Evolutionary conservation across 2,113 vertebrate species (phyloP), one percentile per base, ranked within the genome.

Genomic region (Podarcis cretensis): DNA sequence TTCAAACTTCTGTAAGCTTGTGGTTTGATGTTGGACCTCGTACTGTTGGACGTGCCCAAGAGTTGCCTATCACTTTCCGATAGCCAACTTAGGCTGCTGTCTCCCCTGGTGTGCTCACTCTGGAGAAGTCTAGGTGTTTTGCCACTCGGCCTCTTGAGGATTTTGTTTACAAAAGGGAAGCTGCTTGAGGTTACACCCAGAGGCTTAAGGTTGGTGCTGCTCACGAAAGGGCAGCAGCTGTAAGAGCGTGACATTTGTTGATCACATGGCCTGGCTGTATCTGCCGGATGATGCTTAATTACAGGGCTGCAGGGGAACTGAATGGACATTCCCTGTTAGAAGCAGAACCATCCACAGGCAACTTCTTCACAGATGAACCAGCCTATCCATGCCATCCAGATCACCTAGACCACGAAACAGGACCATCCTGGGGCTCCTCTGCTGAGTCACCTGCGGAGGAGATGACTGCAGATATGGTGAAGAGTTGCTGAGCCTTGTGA

Each of bases 71-170:
- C 78, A n/a, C 74, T 86, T 6, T 1, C 71, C 75, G 88, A 87
- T 76, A 89, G 90, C 25, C 85, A 90, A 88, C 48, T 82, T 84
- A 20, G 66, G 85, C 71, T 91, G 1, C 0, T 82, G 8, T 16
- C 8, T 48, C 48, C 18, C 9, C n/a, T 89, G 86, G 90, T 37
- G 0, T 3, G 69, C 91, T 85, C 90, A 54, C 89, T 90, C 69
- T 86, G 85, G 88, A 91, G 87, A 84, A 82, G 83, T 57, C 81
- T 91, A 90, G 93, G 81, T 91, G 84, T 73, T 93, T 59, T 93
- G 63, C 14, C 9, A 13, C 23, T 87, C 10, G 35, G 40, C 92
- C 88, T 90, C 91, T 83, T 21, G 89, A 92, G 90, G 79, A 87
- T 83, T 77, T 80, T 86, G 16, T 2, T 0, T 54, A 88, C 63